These are phyloP conservation scores for Eucera pruinosa DNA, from an alignment of 2,888 invertebrate species.

Conservation along the genomic window DNA sequence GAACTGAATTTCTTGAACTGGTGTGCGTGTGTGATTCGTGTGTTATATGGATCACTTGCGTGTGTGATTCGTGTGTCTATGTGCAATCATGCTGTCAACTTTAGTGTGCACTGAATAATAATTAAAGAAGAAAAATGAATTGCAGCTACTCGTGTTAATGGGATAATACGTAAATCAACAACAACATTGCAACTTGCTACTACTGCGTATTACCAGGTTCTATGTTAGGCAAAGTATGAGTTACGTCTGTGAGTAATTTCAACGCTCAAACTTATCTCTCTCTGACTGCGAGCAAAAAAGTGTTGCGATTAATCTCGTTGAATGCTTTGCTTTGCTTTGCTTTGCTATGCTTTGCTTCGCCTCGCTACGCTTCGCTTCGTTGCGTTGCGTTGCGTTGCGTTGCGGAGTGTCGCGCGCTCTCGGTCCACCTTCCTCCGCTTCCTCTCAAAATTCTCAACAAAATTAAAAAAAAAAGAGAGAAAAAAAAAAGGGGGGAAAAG, in stretches of 20 bases:
- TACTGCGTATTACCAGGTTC: conserved; percentile 73
- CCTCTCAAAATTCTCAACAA: background rate
- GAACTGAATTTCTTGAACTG: conserved; percentile 39
- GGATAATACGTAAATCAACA: conserved; percentile 60
- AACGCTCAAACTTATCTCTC: conserved; percentile 33
- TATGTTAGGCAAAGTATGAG: conserved; percentile 75
- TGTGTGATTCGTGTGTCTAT: conserved; percentile 45
- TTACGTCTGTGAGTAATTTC: conserved; percentile 39
- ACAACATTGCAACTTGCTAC: conserved; percentile 72
- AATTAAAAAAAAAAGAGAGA: background rate
- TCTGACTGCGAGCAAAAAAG: background rate
- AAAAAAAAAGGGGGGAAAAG: background rate
- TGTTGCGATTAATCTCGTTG: conserved; percentile 8
- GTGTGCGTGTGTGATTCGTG: conserved; percentile 40
- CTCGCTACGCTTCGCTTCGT: too few relatives aligned
- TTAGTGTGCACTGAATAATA: conserved; percentile 64
- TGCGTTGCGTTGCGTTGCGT: too few relatives aligned
- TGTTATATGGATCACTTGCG: conserved; percentile 39
- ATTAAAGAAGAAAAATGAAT: conserved; percentile 52
- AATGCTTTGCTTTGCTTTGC: background rate
- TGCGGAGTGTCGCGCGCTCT: background rate
- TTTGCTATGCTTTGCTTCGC: too few relatives aligned
- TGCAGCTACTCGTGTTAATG: conserved; percentile 67
- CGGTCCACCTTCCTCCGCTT: background rate
- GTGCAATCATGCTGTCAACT: conserved; percentile 72